These are phyloP conservation scores for Venustoraphidia nigricollis DNA, from an alignment of 2,888 invertebrate species.

Conservation along the genomic window DNA sequence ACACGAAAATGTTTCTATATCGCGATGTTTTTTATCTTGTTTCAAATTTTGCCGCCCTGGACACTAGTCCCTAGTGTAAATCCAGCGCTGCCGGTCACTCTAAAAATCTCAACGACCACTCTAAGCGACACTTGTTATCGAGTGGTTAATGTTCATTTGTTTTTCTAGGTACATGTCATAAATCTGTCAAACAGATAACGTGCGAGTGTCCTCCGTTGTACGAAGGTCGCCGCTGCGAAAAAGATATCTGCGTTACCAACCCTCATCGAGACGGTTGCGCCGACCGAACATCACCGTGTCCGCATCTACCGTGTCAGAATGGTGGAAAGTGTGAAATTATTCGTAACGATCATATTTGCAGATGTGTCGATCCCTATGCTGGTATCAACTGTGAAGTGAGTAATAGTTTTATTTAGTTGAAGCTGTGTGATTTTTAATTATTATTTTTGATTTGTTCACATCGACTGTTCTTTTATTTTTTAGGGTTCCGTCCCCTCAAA, in stretches of 20 bases:
- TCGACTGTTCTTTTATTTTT: too few relatives aligned
- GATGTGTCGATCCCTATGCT: constrained; percentile 36
- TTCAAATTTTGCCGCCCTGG: too few relatives aligned
- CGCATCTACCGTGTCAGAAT: constrained; percentile 32
- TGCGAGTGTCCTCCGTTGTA: constrained; percentile 31
- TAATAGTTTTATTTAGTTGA: constrained; percentile 6
- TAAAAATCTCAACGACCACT: constrained; percentile 21
- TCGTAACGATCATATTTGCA: constrained; percentile 32
- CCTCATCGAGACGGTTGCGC: constrained; percentile 5
- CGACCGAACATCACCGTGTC: constrained; percentile 21
- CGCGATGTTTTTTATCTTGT: too few relatives aligned
- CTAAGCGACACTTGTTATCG: constrained; percentile 17
- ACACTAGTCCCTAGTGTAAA: too few relatives aligned
- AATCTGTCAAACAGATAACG: constrained; percentile 23
- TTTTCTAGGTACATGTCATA: constrained; percentile 21
- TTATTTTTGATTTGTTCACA: too few relatives aligned
- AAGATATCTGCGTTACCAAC: constrained; percentile 28
- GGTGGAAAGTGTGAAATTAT: constrained; percentile 35
- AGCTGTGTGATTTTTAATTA: too few relatives aligned
- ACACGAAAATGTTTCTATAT: too few relatives aligned
- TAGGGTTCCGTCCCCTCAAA: too few relatives aligned
- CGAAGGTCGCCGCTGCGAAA: constrained; percentile 33
- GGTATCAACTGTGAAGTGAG: constrained; percentile 37
- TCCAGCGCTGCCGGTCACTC: constrained; percentile 23
- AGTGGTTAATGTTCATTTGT: neutral